Evolutionary conservation across 2,797 vertebrate genomes (phyloP).

Genomic region (Girardinus metallicus): DNA sequence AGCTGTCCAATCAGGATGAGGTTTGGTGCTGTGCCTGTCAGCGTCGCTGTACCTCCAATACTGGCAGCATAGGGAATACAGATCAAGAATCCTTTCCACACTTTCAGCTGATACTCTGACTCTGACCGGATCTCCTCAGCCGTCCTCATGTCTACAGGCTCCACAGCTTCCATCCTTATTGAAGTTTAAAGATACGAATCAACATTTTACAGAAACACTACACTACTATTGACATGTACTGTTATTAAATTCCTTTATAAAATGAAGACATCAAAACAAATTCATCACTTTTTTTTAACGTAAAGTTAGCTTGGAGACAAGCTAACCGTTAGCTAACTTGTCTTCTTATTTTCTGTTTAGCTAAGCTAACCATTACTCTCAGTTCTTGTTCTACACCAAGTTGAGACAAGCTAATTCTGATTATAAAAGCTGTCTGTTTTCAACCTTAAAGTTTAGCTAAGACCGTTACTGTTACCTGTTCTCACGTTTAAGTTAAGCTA

Average conservation of each 20-base stretch:
- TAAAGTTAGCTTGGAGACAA: neutral
- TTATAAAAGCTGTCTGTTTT: neutral
- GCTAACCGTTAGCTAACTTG: neutral
- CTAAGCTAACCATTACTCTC: neutral
- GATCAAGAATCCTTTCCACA: constrained; percentile 98
- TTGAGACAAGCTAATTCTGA: neutral
- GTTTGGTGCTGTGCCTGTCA: constrained; percentile 95
- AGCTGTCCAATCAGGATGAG: constrained; percentile 96
- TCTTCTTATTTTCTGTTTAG: neutral
- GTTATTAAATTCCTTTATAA: neutral
- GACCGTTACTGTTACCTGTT: neutral
- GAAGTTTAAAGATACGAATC: constrained; percentile 43
- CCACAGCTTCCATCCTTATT: constrained; percentile 78
- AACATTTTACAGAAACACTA: constrained; percentile 4
- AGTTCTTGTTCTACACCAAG: neutral
- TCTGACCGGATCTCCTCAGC: constrained; percentile 81
- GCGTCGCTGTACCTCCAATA: constrained; percentile 94
- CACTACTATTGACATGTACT: neutral
- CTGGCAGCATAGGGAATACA: constrained; percentile 96
- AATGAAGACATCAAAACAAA: neutral
- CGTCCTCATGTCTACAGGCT: constrained; percentile 75
- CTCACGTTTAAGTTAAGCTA: neutral
- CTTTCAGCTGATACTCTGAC: constrained; percentile 85
- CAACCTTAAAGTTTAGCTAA: neutral
- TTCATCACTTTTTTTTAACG: neutral